These are phyloP conservation scores for Notamacropus eugenii DNA, from an alignment of 2,797 vertebrate species.

Conservation along the genomic window DNA sequence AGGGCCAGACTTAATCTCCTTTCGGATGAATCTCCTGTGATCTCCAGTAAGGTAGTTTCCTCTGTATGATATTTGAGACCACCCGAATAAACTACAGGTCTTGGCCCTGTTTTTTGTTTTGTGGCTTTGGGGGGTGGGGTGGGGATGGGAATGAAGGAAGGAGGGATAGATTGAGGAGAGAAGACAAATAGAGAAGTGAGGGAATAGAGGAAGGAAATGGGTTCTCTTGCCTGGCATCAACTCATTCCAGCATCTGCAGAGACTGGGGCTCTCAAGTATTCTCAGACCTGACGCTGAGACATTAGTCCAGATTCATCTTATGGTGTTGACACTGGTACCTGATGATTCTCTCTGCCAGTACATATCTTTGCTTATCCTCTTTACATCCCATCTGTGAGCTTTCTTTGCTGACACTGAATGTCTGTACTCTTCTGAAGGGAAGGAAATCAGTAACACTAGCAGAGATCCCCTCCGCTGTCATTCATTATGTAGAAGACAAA, in stretches of 20 bases:
- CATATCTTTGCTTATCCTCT: background rate
- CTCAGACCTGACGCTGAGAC: background rate
- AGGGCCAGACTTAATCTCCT: slow-evolving; percentile 81
- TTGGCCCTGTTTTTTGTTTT: no score
- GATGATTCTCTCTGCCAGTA: background rate
- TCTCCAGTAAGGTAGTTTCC: slow-evolving; percentile 87
- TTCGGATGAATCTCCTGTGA: slow-evolving; percentile 85
- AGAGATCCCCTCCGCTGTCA: slow-evolving; percentile 88
- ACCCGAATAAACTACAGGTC: background rate
- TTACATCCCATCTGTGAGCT: rapidly evolving
- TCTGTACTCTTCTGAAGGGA: slow-evolving; percentile 56
- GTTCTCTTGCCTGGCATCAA: background rate
- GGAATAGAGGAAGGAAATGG: background rate
- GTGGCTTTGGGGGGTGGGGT: background rate
- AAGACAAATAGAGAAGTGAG: background rate
- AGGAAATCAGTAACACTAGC: slow-evolving; percentile 92
- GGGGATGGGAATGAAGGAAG: background rate
- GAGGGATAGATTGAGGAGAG: background rate
- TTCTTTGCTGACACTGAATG: background rate
- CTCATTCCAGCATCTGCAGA: background rate
- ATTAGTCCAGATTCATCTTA: background rate
- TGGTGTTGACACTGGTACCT: background rate
- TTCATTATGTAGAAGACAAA: slow-evolving; percentile 85
- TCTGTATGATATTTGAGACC: rapidly evolving
- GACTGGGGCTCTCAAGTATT: background rate